Percentiles rank a stretch among this genome's conserved stretches.
These are phyloP conservation scores for Thyatira batis DNA, from an alignment of 2,888 invertebrate species.

Conservation along the genomic window DNA sequence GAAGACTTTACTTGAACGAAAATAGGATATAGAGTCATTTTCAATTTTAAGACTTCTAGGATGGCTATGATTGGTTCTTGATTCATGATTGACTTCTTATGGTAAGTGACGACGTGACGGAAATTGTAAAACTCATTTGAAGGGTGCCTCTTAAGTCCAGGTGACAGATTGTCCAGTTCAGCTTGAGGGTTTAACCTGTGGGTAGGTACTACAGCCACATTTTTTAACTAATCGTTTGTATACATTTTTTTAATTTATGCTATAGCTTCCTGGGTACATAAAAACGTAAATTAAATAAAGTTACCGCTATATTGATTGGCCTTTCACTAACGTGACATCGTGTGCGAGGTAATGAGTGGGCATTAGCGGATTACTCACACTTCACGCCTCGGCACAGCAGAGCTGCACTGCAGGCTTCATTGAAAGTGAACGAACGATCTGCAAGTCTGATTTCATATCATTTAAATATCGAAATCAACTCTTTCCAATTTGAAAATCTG, in stretches of 20 bases:
- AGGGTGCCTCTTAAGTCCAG: too few relatives aligned
- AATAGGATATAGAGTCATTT: too few relatives aligned
- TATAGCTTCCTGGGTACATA: background rate
- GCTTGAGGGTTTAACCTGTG: too few relatives aligned
- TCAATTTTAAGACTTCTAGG: too few relatives aligned
- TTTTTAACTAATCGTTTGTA: too few relatives aligned
- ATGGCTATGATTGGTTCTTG: too few relatives aligned
- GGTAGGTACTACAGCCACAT: too few relatives aligned
- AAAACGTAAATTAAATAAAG: background rate
- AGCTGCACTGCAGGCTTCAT: background rate
- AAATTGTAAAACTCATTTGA: too few relatives aligned
- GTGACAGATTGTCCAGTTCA: too few relatives aligned
- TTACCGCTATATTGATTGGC: slow-evolving; percentile 5
- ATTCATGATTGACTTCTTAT: too few relatives aligned
- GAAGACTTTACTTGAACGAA: too few relatives aligned
- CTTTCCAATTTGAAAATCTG: background rate
- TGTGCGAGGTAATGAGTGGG: slow-evolving; percentile 10
- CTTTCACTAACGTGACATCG: slow-evolving; percentile 25
- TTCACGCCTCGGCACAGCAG: background rate
- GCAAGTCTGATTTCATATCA: background rate
- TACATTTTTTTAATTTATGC: background rate
- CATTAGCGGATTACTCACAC: slow-evolving; percentile 5
- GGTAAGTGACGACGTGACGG: too few relatives aligned
- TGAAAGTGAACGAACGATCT: background rate
- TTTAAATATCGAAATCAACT: background rate